Conservation (phyloP, 2,113 vertebrate species). For the Rhinoderma darwinii region DNA sequence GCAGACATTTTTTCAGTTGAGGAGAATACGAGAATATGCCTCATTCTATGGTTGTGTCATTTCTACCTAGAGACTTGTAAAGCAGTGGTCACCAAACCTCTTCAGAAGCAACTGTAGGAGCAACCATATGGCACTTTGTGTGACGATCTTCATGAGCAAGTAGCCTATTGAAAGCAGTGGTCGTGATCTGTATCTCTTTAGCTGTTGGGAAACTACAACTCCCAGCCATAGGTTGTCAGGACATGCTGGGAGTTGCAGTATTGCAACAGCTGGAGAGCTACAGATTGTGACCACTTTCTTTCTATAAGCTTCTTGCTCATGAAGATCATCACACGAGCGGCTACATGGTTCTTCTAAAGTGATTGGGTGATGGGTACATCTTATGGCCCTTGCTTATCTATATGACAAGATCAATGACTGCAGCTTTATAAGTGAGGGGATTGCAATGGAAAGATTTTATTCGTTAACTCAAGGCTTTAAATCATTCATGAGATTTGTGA, state of each 20-base stretch:
- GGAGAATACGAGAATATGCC: not conserved
- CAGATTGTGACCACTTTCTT: not conserved
- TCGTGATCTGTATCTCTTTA: not conserved
- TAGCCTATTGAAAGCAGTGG: not conserved
- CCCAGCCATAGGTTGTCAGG: not conserved
- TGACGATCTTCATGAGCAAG: not conserved
- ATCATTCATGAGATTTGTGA: slow-evolving; percentile 48
- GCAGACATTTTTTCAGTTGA: not conserved
- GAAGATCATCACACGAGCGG: not conserved
- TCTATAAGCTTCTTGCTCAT: not conserved
- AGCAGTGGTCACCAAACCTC: not conserved
- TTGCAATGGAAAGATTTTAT: not conserved
- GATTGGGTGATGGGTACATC: too few species aligned
- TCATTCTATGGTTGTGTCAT: not conserved
- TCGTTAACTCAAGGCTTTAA: not conserved
- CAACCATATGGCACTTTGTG: not conserved
- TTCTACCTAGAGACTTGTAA: not conserved
- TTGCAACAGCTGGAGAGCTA: not conserved
- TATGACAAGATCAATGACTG: not conserved
- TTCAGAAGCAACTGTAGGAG: not conserved
- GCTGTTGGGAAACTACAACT: not conserved
- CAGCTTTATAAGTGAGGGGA: not conserved
- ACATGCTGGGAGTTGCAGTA: not conserved
- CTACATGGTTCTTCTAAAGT: not conserved
- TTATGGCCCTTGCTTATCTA: not conserved